Evolutionary conservation across 37 sponge, comb jelly and placozoan species (phyloP), one percentile per base, ranked within the genome.

Genomic region (Eunapius fragilis): DNA sequence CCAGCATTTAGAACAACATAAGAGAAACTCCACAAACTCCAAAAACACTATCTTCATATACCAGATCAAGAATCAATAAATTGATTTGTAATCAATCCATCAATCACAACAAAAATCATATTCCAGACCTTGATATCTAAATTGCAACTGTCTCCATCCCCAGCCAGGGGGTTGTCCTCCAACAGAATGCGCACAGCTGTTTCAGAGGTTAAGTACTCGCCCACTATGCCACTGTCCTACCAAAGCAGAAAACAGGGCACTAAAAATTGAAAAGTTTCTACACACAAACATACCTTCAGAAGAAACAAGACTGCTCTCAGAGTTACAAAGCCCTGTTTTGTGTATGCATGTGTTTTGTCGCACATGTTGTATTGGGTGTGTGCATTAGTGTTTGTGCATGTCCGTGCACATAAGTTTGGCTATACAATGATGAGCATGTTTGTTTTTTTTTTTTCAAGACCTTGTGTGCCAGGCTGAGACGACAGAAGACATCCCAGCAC

Each of bases 11-110:
- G 91, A 79, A 38, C 87, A 90, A 28, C n/a, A 2, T 0, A 90
- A 35, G n/a, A 90, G 58, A 26, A 68, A 69, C 31, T 90, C 91
- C 35, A 87, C 80, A 41, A 90, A 90, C 78, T 90, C 91, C 48
- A 90, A 49, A 47, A 90, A 90, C 36, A 69, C 73, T 6, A 90
- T 48, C 91, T 90, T 48, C 24, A 69, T n/a, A n/a, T 49, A 80
- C 25, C 30, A 31, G 2, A n/a, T n/a, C n/a, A n/a, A n/a, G n/a
- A n/a, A n/a, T n/a, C n/a, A n/a, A n/a, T n/a, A n/a, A n/a, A n/a
- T n/a, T n/a, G n/a, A n/a, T n/a, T n/a, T n/a, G n/a, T n/a, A n/a
- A n/a, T n/a, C n/a, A n/a, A n/a, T n/a, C n/a, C n/a, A n/a, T 14
- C 27, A 24, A 25, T 10, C 38, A 71, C 31, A 35, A 36, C 25